Evolutionary conservation across 2,888 invertebrate species (phyloP).

Genomic region (Lobophora halterata): DNA sequence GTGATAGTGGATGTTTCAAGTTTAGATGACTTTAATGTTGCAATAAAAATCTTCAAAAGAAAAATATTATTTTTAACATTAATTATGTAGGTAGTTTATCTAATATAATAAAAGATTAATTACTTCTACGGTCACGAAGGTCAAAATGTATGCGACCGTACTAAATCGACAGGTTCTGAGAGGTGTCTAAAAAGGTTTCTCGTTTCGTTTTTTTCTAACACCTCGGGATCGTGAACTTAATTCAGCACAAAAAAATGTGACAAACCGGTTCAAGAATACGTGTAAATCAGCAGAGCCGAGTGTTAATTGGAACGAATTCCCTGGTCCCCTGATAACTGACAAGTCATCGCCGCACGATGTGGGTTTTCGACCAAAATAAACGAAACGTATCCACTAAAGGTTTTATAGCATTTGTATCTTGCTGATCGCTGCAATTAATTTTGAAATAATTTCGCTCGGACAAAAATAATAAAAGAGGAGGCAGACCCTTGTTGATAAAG

Average conservation of each 20-base stretch:
- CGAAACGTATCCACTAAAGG: conserved; percentile 18
- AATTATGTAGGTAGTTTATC: too few relatives aligned
- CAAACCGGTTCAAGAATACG: conserved; percentile 51
- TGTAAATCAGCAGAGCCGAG: conserved; percentile 66
- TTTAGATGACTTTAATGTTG: conserved; percentile 19
- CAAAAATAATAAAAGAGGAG: conserved; percentile 7
- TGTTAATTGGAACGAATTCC: conserved; percentile 78
- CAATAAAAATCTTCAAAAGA: conserved; percentile 11
- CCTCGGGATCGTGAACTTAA: conserved; percentile 49
- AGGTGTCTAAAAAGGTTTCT: conserved; percentile 30
- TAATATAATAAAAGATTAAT: not conserved
- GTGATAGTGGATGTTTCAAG: conserved; percentile 18
- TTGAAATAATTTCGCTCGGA: conserved; percentile 3
- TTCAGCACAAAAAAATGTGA: conserved; percentile 62
- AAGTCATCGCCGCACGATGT: conserved; percentile 33
- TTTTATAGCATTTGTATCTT: conserved; percentile 22
- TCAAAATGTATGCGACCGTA: conserved; percentile 2
- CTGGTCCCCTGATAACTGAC: conserved; percentile 52
- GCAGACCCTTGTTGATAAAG: not conserved
- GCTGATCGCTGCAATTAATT: conserved; percentile 24
- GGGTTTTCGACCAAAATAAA: conserved; percentile 29
- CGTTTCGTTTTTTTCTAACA: conserved; percentile 52
- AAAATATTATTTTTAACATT: too few relatives aligned
- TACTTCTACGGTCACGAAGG: not conserved
- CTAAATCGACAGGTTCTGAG: conserved; percentile 6